Evolutionary conservation across 2,888 invertebrate species (phyloP), one percentile per base, ranked within the genome.

Genomic region (Eurois occulta): DNA sequence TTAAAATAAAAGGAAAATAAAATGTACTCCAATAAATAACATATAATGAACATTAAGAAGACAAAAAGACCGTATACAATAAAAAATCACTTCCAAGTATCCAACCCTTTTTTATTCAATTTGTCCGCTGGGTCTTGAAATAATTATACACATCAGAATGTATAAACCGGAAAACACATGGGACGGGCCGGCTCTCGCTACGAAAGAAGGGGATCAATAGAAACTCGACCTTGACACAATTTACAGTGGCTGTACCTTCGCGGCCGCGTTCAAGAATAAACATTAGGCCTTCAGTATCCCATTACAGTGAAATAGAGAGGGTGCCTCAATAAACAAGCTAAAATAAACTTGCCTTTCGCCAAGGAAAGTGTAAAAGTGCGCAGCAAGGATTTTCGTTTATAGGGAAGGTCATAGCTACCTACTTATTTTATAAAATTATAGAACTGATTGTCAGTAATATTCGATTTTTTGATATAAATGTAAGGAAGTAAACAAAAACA

Each of bases 131-230:
- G 84, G 85, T 80, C 82, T 84, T 86, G 84, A 89, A 88, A 91
- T 91, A 92, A 92, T 92, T 91, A 91, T 91, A 89, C 90, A 91
- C 92, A 91, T 93, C 90, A 91, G 86, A 87, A 88, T 86, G 89
- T 87, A 91, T 89, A 91, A 91, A 89, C 89, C 90, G 91, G 91
- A 91, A 93, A 93, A 93, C 93, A 94, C 91, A 93, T 92, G 92
- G 93, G 93, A 92, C 89, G 93, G 92, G 92, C 91, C 90, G 92
- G 89, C 87, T 91, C 92, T 92, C 91, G 92, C 91, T 91, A 91
- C 91, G 92, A 95, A 95, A 95, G 94, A 95, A 95, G 91, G 93
- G 92, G 95, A 95, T 96, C 96, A 94, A 96, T 96, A 96, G 92
- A 89, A 91, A 91, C 89, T 88, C 94, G 95, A 95, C 96, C 96